Percentiles rank a stretch among this genome's conserved stretches.
Conservation (phyloP, 2,113 vertebrate genomes). For the Forbesichthys agassizii region DNA sequence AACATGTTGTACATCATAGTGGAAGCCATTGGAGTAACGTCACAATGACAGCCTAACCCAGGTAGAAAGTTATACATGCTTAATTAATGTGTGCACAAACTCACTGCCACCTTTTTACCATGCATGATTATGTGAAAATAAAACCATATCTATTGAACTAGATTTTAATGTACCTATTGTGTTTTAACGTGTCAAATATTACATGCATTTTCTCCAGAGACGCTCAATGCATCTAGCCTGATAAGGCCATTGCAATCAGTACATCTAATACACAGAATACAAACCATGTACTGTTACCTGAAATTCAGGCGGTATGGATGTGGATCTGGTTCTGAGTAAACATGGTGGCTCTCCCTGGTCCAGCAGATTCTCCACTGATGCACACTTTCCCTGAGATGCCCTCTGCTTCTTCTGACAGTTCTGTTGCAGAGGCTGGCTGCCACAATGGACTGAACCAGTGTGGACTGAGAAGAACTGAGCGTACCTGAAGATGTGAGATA, state of each 20-base stretch:
- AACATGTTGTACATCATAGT: too few relatives aligned
- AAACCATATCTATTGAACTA: too few relatives aligned
- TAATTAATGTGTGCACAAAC: too few relatives aligned
- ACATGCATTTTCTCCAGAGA: too few relatives aligned
- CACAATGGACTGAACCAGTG: slow-evolving; percentile 47
- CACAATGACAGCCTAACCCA: too few relatives aligned
- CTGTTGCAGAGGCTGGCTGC: slow-evolving; percentile 37
- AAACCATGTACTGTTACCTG: slow-evolving; percentile 65
- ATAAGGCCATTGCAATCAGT: neutral
- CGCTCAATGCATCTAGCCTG: too few relatives aligned
- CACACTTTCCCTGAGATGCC: slow-evolving; percentile 49
- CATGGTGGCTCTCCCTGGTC: slow-evolving; percentile 55
- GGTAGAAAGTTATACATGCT: too few relatives aligned
- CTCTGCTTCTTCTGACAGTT: slow-evolving; percentile 53
- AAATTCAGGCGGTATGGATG: slow-evolving; percentile 61
- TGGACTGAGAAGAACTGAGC: slow-evolving; percentile 71
- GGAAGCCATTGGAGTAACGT: too few relatives aligned
- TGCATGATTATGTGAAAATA: too few relatives aligned
- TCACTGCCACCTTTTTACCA: too few relatives aligned
- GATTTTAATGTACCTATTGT: too few relatives aligned
- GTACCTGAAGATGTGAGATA: slow-evolving; percentile 38
- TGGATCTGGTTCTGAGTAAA: slow-evolving; percentile 62
- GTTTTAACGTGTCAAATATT: too few relatives aligned
- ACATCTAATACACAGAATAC: neutral
- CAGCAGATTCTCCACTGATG: slow-evolving; percentile 61